Conservation (phyloP, 2,113 vertebrate species). For the Coracopsis vasa region DNA sequence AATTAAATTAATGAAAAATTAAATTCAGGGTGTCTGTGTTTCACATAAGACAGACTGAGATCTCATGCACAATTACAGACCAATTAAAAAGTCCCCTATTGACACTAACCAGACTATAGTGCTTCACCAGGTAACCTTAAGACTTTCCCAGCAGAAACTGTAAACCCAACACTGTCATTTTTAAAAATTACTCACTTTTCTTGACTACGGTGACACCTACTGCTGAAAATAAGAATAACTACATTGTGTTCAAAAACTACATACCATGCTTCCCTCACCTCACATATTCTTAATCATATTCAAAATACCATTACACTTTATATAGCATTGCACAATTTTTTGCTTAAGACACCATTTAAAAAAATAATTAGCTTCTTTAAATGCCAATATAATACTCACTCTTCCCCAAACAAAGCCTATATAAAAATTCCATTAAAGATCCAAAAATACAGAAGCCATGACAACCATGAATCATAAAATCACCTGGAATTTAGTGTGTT, state of each 20-base stretch:
- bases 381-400: background rate
- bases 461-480: too few relatives aligned
- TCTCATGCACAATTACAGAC: background rate
- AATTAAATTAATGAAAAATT: background rate
- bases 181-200: background rate
- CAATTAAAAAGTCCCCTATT: background rate
- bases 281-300: background rate
- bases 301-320: background rate
- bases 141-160: background rate
- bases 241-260: background rate
- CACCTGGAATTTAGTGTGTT: background rate
- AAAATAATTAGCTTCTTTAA: background rate
- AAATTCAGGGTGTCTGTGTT: background rate
- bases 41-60: background rate
- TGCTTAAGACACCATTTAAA: background rate
- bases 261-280: background rate
- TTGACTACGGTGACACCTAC: conserved; percentile 23
- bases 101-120: background rate
- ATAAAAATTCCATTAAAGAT: background rate
- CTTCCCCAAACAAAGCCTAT: background rate
- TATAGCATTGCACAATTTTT: background rate
- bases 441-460: background rate
- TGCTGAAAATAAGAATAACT: background rate
- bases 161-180: background rate
- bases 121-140: background rate